A percentile compares a stretch with the other conserved stretches of the same genome.
These are phyloP conservation scores for Nemoura dubitans DNA, from an alignment of 2,888 invertebrate genomes.

Conservation along the genomic window DNA sequence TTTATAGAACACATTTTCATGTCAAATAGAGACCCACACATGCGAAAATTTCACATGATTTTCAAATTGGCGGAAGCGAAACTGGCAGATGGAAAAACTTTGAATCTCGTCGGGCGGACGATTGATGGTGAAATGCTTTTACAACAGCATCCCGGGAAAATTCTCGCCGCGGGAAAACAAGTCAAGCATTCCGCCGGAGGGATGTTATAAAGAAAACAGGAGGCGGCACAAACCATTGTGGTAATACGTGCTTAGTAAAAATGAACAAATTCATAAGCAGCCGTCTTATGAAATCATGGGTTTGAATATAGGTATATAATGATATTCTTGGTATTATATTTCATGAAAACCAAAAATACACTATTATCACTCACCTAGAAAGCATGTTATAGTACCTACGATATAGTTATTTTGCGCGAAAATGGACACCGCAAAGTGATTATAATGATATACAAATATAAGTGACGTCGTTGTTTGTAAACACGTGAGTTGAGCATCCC, in stretches of 20 bases:
- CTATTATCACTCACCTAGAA: too few relatives aligned
- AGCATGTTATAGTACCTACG: too few relatives aligned
- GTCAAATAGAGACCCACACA: neutral
- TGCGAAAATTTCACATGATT: constrained; percentile 14
- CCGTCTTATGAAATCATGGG: neutral
- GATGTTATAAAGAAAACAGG: neutral
- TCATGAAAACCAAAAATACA: too few relatives aligned
- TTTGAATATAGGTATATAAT: neutral
- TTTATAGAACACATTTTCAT: neutral
- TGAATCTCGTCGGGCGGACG: constrained; percentile 18
- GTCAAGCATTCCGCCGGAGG: neutral
- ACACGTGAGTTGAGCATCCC: neutral
- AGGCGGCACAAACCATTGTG: neutral
- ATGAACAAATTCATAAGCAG: neutral
- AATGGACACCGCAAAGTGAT: too few relatives aligned
- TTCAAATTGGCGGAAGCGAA: constrained; percentile 21
- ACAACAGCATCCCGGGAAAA: neutral
- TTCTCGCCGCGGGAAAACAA: neutral
- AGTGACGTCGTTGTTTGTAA: too few relatives aligned
- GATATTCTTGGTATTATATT: too few relatives aligned
- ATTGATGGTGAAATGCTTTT: constrained; percentile 29
- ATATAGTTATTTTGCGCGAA: too few relatives aligned
- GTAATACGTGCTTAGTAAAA: neutral
- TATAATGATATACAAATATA: too few relatives aligned
- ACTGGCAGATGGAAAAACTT: constrained; percentile 24